A percentile compares a stretch with the other conserved stretches of the same genome.
phyloP scores from a whole-genome alignment of 2,113 vertebrate species.

The Accipiter cooperii region DNA sequence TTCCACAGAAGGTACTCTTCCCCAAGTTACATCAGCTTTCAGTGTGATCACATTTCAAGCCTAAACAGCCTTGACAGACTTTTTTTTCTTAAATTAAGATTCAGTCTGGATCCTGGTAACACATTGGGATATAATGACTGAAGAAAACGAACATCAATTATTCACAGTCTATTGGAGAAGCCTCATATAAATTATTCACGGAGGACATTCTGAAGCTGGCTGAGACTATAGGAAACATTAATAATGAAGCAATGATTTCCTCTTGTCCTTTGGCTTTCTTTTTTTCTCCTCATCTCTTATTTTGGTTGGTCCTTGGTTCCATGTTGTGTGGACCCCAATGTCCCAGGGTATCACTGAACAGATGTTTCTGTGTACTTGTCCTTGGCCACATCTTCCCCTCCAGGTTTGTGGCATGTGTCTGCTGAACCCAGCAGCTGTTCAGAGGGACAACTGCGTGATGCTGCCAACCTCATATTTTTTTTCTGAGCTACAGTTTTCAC shows the following conservation, averaged over 20 bases:
- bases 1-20: neutral
- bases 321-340: neutral
- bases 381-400: neutral
- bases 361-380: neutral
- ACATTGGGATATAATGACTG: constrained; percentile 17
- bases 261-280: neutral
- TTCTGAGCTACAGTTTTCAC: neutral
- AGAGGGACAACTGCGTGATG: neutral
- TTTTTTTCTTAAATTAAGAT: constrained; percentile 21
- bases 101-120: constrained; percentile 16
- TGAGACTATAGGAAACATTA: constrained; percentile 30
- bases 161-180: constrained; percentile 45
- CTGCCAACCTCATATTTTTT: neutral
- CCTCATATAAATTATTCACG: constrained; percentile 1
- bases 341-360: neutral
- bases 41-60: neutral
- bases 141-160: constrained; percentile 54
- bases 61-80: neutral
- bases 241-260: constrained; percentile 20
- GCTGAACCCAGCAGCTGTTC: neutral
- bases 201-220: constrained; percentile 27
- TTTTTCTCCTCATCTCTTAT: neutral
- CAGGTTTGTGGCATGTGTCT: neutral
- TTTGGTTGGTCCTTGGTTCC: neutral
- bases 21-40: neutral